Base-by-base conservation (phyloP, 2,113 vertebrate species). In the Thalassarche chlororhynchos region DNA sequence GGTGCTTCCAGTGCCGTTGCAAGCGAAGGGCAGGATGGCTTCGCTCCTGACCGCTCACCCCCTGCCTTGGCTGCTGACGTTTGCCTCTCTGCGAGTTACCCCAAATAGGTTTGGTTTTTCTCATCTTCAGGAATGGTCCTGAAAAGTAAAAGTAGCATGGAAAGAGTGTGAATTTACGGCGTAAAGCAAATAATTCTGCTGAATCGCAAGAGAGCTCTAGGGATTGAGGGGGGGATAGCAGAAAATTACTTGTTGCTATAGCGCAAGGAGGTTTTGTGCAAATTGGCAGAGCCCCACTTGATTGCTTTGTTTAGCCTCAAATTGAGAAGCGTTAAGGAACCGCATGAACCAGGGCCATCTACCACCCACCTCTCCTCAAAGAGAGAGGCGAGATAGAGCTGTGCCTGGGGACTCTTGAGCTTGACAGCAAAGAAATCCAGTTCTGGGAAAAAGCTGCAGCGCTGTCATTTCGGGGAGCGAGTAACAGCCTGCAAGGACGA, bases 181-280 rank as follows among this genome's bases (percentile, higher is more conserved):
- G 2, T 34, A 51, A 68, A 94, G 75, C 54, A 91, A 77, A 66
- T 68, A 44, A 89, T 84, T 86, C 71, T 80, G 72, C 84, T 60
- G 71, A 82, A 55, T 86, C 6, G 8, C 70, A 54, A 58, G 76
- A 87, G 71, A 97, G 66, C 94, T 89, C 18, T 8, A 49, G 75
- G 96, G 82, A 96, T 46, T 19, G 64, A n/a, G 40, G 18, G 23
- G 14, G 25, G 58, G 34, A 15, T 16, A 87, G 55, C 0, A 93
- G 84, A 79, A 89, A 97, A 94, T 75, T 42, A 89, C 80, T 89
- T 92, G 96, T 96, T 93, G 94, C 91, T 96, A 64, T 75, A 93
- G 96, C 2, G 0, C 25, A 10, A 40, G 80, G 76, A 87, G 68
- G 64, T 77, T 87, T 75, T 25, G 76, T 79, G 57, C 52, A 92